These are phyloP conservation scores for Drosophila melanica DNA, from an alignment of 1,140 invertebrate species.

Conservation along the genomic window DNA sequence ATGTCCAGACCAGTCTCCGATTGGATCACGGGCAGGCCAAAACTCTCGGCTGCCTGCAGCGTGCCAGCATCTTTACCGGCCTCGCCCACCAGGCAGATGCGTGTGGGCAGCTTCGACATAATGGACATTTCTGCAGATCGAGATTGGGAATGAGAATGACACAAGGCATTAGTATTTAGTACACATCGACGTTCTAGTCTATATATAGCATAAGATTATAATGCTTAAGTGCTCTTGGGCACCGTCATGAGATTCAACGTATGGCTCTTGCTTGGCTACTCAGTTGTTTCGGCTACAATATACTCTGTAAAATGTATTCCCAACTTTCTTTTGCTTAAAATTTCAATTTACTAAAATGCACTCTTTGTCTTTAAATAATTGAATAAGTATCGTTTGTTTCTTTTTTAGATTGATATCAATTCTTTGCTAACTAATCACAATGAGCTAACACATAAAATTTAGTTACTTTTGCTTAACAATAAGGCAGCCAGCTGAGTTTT, in stretches of 20 bases:
- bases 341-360: too few relatives aligned
- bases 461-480: not conserved
- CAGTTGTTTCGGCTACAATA: not conserved
- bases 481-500: not conserved
- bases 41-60: constrained; percentile 86
- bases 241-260: constrained; percentile 8
- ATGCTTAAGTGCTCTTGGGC: constrained; percentile 26
- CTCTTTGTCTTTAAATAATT: too few relatives aligned
- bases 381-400: too few relatives aligned
- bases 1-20: constrained; percentile 87
- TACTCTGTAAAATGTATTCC: not conserved
- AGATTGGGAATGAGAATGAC: constrained; percentile 10
- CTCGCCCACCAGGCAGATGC: constrained; percentile 87
- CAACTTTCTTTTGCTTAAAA: too few relatives aligned
- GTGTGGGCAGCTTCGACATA: constrained; percentile 71
- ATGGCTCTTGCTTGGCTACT: not conserved
- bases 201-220: constrained; percentile 37
- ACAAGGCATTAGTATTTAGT: constrained; percentile 24
- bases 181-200: constrained; percentile 8
- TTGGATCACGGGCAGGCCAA: constrained; percentile 87
- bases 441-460: not conserved
- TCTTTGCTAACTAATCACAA: too few relatives aligned
- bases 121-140: constrained; percentile 74
- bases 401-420: too few relatives aligned
- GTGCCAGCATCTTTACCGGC: constrained; percentile 85